Evolutionary conservation across 2,113 vertebrate genomes (phyloP).

Genomic region (Gambusia affinis): DNA sequence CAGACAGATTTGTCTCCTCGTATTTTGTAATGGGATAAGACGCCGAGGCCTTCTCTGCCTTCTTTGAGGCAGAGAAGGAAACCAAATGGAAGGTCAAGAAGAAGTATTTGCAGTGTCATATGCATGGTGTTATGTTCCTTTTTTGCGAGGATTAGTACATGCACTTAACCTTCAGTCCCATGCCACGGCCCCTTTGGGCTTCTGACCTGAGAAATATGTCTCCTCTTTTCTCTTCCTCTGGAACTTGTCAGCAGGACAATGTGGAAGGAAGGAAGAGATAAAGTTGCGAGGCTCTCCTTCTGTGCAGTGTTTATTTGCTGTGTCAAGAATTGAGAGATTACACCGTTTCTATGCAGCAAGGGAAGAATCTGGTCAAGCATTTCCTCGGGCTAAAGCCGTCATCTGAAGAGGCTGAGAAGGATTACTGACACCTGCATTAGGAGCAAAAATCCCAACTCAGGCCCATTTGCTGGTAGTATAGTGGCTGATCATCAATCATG

Average conservation of each 20-base stretch:
- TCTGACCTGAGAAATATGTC: slow-evolving; percentile 72
- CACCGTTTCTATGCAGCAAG: slow-evolving; percentile 77
- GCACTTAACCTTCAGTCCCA: slow-evolving; percentile 78
- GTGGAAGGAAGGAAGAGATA: slow-evolving; percentile 83
- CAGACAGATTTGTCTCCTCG: slow-evolving; percentile 26
- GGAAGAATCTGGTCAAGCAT: slow-evolving; percentile 80
- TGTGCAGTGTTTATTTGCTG: slow-evolving; percentile 83
- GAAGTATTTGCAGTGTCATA: slow-evolving; percentile 55
- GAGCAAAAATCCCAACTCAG: slow-evolving; percentile 68
- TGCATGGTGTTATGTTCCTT: slow-evolving; percentile 71
- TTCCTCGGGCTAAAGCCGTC: slow-evolving; percentile 78
- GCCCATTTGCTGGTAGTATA: slow-evolving; percentile 65
- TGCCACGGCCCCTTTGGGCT: slow-evolving; percentile 61
- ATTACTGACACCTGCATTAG: slow-evolving; percentile 79
- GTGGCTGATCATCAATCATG: slow-evolving; percentile 75
- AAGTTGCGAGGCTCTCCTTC: slow-evolving; percentile 77
- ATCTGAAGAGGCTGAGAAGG: slow-evolving; percentile 69
- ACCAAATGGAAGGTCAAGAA: slow-evolving; percentile 48
- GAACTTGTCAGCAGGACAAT: slow-evolving; percentile 81
- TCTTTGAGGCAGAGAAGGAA: slow-evolving; percentile 7
- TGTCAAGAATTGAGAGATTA: slow-evolving; percentile 87
- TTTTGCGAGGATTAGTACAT: slow-evolving; percentile 67
- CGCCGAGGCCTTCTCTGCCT: too few species aligned
- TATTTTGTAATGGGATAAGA: slow-evolving; percentile 37
- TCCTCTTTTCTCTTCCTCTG: slow-evolving; percentile 65